Conservation (phyloP, 2,797 vertebrate species). For the Dendrocincla fuliginosa region DNA sequence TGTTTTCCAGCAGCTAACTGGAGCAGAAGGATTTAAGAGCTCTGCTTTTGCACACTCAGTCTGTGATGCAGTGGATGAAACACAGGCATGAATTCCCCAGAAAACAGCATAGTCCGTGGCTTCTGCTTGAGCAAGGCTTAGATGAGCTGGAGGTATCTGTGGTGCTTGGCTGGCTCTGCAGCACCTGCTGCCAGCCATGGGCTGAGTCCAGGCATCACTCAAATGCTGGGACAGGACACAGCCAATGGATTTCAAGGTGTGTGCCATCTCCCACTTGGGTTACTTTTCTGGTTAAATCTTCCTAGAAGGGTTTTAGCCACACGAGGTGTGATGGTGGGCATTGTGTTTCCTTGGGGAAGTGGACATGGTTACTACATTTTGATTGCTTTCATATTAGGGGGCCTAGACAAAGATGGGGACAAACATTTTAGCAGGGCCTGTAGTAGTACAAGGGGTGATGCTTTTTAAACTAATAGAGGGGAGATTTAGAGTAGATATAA, state of each 20-base stretch:
- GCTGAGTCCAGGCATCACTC: neutral
- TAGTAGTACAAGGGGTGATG: neutral
- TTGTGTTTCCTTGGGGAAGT: neutral
- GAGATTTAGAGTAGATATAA: neutral
- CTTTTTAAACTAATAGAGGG: neutral
- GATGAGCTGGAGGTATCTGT: neutral
- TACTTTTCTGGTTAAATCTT: neutral
- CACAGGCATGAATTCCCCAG: neutral
- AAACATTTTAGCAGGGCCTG: neutral
- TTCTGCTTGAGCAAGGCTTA: neutral
- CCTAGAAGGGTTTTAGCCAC: neutral
- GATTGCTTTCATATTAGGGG: neutral
- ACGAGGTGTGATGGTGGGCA: neutral
- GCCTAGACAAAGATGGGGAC: neutral
- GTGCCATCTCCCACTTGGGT: neutral
- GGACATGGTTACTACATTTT: neutral
- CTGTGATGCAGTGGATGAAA: neutral
- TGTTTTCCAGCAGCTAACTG: neutral
- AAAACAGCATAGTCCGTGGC: rapidly evolving
- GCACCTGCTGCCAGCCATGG: too few species aligned
- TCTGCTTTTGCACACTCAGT: neutral
- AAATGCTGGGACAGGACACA: neutral
- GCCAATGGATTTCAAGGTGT: neutral
- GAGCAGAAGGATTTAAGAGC: neutral
- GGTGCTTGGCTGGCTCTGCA: neutral